Conservation (phyloP, 2,113 vertebrate species). For the Clarias gariepinus region DNA sequence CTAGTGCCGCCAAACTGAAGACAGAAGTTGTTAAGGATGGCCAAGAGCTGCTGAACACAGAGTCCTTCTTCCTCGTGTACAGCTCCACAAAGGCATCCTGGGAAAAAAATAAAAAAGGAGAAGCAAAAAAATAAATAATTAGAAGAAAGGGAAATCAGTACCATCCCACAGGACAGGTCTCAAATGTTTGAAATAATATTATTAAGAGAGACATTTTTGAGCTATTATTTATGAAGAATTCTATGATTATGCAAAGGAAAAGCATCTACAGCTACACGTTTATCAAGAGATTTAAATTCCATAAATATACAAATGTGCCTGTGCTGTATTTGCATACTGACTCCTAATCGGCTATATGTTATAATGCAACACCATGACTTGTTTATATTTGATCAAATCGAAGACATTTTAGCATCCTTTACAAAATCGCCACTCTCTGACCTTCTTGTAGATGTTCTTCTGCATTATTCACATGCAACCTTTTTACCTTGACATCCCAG, state of each 20-base stretch:
- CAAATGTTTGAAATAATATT: background rate
- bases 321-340: background rate
- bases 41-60: conserved; percentile 88
- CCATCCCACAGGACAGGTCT: background rate
- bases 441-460: background rate
- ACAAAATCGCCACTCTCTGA: background rate
- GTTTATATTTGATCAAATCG: background rate
- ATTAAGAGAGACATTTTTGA: background rate
- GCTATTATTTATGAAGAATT: background rate
- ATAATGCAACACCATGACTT: background rate
- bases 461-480: background rate
- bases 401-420: background rate
- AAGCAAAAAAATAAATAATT: conserved; percentile 3
- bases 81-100: conserved; percentile 97
- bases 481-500: background rate
- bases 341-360: background rate
- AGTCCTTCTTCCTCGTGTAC: conserved; percentile 84
- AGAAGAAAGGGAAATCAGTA: background rate
- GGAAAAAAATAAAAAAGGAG: conserved; percentile 43
- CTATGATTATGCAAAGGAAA: background rate
- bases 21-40: conserved; percentile 89
- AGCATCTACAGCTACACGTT: too few species aligned
- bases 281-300: background rate
- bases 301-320: background rate
- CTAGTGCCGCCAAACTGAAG: conserved; percentile 90